Evolutionary conservation across 1,140 invertebrate species (phyloP).

Genomic region (Drosophila paulistorum): DNA sequence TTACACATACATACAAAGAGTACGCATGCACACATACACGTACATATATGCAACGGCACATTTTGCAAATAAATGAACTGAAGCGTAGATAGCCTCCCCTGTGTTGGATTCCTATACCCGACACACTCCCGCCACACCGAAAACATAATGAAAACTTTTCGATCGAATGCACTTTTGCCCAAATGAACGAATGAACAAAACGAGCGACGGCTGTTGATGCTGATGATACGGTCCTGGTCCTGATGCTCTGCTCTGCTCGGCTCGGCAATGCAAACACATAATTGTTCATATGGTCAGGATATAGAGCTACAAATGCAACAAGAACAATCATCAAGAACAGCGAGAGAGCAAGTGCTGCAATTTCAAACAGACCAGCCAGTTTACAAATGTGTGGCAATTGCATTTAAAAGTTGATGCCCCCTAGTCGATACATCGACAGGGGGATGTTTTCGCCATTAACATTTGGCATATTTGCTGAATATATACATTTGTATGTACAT

Average conservation of each 20-base stretch:
- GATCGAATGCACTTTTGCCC: conserved; percentile 72
- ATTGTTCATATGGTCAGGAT: conserved; percentile 60
- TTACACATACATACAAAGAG: conserved; percentile 35
- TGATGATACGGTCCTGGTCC: conserved; percentile 17
- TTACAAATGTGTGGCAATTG: conserved; percentile 56
- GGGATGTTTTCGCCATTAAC: conserved; percentile 19
- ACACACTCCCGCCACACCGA: conserved; percentile 25
- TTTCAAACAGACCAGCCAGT: conserved; percentile 23
- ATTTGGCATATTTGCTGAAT: conserved; percentile 10
- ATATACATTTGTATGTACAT: neutral
- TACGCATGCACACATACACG: conserved; percentile 10
- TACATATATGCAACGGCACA: conserved; percentile 13
- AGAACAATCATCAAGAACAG: conserved; percentile 20
- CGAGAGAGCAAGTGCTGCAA: conserved; percentile 13
- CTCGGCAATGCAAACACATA: conserved; percentile 55
- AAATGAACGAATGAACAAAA: conserved; percentile 32
- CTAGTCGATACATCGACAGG: conserved; percentile 2
- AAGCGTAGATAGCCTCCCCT: conserved; percentile 67
- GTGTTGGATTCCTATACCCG: conserved; percentile 18
- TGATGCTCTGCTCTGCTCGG: conserved; percentile 13
- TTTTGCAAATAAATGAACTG: conserved; percentile 72
- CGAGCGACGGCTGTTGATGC: conserved; percentile 21
- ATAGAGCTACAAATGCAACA: conserved; percentile 52
- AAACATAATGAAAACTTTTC: conserved; percentile 79
- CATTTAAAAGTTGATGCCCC: conserved; percentile 37